These are phyloP conservation scores for Petrocephalus microphthalmus DNA, from an alignment of 2,113 vertebrate species.

Conservation along the genomic window DNA sequence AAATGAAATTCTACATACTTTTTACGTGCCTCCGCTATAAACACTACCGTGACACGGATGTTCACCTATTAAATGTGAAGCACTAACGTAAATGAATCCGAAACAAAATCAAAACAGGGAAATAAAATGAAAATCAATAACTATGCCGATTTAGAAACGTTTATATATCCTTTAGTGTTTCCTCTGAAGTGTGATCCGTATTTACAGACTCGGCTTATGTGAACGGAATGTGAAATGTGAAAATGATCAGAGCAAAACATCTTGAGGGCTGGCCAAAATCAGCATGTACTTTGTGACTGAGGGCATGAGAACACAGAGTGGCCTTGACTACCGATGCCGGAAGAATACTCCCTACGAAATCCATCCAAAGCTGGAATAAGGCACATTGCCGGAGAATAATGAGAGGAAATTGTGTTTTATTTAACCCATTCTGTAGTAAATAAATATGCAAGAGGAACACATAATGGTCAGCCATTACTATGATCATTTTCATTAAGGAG, in stretches of 20 bases:
- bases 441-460: background rate
- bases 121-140: background rate
- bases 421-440: background rate
- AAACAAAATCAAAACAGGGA: background rate
- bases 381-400: background rate
- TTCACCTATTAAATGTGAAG: background rate
- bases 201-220: background rate
- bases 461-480: background rate
- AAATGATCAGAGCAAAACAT: background rate
- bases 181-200: background rate
- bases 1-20: background rate
- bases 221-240: background rate
- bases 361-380: background rate
- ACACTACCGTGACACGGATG: background rate
- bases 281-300: constrained; percentile 69
- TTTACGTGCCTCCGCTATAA: background rate
- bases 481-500: background rate
- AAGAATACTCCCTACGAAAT: constrained; percentile 48
- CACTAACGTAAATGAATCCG: background rate
- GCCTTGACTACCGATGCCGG: constrained; percentile 59
- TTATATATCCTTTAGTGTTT: background rate
- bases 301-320: constrained; percentile 59
- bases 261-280: constrained; percentile 43
- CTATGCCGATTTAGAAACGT: background rate
- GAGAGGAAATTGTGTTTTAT: background rate